phyloP scores from a whole-genome alignment of 2,888 invertebrate genomes.

The Oxystoma pomonae region DNA sequence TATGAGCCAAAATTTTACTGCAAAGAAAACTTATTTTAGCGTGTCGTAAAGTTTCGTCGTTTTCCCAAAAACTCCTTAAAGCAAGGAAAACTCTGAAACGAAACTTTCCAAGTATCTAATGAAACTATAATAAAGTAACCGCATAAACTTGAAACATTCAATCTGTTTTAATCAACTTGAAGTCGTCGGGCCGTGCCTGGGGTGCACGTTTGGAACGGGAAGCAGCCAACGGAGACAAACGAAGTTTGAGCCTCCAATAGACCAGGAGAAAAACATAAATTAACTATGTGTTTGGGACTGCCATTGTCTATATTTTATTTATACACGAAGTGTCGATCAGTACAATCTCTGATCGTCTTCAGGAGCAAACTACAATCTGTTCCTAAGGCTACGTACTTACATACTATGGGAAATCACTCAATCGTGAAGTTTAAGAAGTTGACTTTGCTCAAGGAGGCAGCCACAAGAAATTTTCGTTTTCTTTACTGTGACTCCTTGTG shows the following conservation, averaged over 20 bases:
- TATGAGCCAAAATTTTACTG: background rate
- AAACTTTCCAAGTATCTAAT: slow-evolving; percentile 40
- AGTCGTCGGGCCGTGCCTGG: slow-evolving; percentile 46
- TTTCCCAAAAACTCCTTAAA: background rate
- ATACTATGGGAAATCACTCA: no score
- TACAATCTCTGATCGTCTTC: no score
- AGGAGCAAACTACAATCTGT: no score
- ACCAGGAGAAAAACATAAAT: no score
- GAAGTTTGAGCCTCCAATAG: background rate
- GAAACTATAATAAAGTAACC: slow-evolving; percentile 45
- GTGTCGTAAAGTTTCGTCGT: background rate
- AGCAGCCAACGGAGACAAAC: slow-evolving; percentile 15
- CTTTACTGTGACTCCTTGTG: no score
- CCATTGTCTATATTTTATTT: no score
- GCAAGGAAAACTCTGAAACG: slow-evolving; percentile 22
- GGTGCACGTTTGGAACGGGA: slow-evolving; percentile 28
- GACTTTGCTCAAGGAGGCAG: no score
- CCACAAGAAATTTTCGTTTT: no score
- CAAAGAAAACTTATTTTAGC: slow-evolving; percentile 3
- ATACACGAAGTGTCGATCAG: no score
- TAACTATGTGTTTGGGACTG: no score
- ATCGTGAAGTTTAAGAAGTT: no score
- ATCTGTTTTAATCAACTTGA: slow-evolving; percentile 50
- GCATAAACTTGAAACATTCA: slow-evolving; percentile 49
- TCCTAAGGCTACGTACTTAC: no score